These are phyloP conservation scores for Graphium colonna DNA, from an alignment of 2,888 invertebrate genomes.

Conservation along the genomic window DNA sequence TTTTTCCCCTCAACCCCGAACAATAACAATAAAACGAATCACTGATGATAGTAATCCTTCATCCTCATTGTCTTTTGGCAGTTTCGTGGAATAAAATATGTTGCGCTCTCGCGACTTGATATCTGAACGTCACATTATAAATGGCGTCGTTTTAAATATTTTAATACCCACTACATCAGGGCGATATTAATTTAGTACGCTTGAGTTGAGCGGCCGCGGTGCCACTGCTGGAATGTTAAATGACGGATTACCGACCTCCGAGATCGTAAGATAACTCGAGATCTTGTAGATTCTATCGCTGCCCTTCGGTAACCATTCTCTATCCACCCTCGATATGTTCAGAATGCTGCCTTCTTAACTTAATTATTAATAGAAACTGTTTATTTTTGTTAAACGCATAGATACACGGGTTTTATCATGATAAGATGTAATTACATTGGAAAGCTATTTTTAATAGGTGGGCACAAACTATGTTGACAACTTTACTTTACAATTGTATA, in stretches of 20 bases:
- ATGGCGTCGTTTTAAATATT: constrained; percentile 79
- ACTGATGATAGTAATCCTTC: constrained; percentile 78
- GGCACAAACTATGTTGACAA: too few relatives aligned
- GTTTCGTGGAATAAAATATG: constrained; percentile 78
- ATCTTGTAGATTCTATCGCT: constrained; percentile 60
- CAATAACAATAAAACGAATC: constrained; percentile 73
- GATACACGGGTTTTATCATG: too few relatives aligned
- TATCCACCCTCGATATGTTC: constrained; percentile 17
- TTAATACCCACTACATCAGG: constrained; percentile 77
- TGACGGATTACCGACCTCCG: constrained; percentile 74
- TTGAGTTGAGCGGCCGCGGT: constrained; percentile 69
- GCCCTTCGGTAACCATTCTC: constrained; percentile 37
- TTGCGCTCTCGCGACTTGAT: constrained; percentile 71
- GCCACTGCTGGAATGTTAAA: constrained; percentile 76
- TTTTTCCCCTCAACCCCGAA: constrained; percentile 55
- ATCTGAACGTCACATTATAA: constrained; percentile 76
- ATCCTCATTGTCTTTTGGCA: constrained; percentile 80
- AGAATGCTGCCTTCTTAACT: constrained; percentile 14
- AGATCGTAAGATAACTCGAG: constrained; percentile 69
- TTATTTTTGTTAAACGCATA: too few relatives aligned
- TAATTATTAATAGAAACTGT: not conserved
- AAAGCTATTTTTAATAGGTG: too few relatives aligned
- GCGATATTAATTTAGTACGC: constrained; percentile 78
- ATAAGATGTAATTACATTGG: too few relatives aligned
- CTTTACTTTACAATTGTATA: too few relatives aligned